Evolutionary conservation across 2,113 vertebrate species (phyloP), one percentile per base, ranked within the genome.

Genomic region (Chionomys nivalis): DNA sequence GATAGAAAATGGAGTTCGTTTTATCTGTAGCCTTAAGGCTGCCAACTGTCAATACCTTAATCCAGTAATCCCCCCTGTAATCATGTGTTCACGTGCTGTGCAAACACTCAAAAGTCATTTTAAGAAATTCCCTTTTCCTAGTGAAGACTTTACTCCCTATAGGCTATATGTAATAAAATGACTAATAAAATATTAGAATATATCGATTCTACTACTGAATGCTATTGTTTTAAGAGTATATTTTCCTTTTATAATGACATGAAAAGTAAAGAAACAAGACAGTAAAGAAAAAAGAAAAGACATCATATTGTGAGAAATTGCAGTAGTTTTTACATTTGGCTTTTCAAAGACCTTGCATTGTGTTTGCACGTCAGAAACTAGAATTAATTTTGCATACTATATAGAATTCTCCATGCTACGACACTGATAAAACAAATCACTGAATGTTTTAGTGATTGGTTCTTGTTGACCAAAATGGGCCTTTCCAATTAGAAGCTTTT

Each of bases 381-480:
- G 78, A 96, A 98, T 98, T 98, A 98, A 98, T 98, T 98, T 95
- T 36, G 61, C 39, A 85, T 68, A 55, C 85, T 97, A 91, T 78
- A 96, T 96, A 93, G 91, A 98, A 93, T 98, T 97, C n/a, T 19
- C 94, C 85, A 26, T 87, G 92, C 98, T 98, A 98, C 98, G 96
- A 97, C 98, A 98, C 96, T 98, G 97, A 98, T 98, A 98, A 98
- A 98, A 98, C 96, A 98, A 98, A 98, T 97, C 98, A 96, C 97
- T 95, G 94, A 96, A 97, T 98, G 96, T 96, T 98, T 98, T 97
- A 98, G 96, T 97, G 97, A 98, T 98, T 98, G 98, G 98, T 98
- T 98, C 97, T 98, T 96, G 95, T 96, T 98, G 97, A 97, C 97
- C 97, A 98, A 98, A 98, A 98, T 97, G 96, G 96, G 96, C 97